Evolutionary conservation across 2,888 invertebrate species (phyloP).

Genomic region (Lithophane socia): DNA sequence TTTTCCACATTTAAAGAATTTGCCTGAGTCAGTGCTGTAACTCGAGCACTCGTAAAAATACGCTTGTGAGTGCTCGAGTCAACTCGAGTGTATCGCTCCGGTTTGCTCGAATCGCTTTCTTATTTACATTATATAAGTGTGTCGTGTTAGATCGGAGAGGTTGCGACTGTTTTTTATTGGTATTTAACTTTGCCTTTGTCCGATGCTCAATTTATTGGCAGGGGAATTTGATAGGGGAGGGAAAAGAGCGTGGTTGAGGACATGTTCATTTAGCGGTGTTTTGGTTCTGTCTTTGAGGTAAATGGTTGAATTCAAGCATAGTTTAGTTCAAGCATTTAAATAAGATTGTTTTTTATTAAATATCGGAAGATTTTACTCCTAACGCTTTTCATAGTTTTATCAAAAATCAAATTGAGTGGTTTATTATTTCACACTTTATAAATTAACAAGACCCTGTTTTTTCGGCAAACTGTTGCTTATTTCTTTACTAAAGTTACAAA

Average conservation of each 20-base stretch:
- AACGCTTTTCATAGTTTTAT: background rate
- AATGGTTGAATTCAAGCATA: background rate
- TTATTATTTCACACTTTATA: conserved; percentile 3
- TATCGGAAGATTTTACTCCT: background rate
- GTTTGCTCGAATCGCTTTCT: conserved; percentile 68
- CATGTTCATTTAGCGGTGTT: conserved; percentile 5
- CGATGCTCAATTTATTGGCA: conserved; percentile 57
- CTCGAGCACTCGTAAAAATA: conserved; percentile 44
- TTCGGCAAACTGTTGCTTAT: conserved; percentile 29
- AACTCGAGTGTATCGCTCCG: conserved; percentile 65
- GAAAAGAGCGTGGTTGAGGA: background rate
- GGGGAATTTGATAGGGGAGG: conserved; percentile 3
- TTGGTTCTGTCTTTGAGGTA: background rate
- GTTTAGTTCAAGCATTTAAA: too few relatives aligned
- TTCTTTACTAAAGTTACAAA: conserved; percentile 26
- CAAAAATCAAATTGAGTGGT: background rate
- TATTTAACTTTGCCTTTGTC: conserved; percentile 66
- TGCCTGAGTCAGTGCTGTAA: conserved; percentile 60
- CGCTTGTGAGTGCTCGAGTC: conserved; percentile 69
- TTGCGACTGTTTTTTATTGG: conserved; percentile 71
- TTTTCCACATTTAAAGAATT: conserved; percentile 53
- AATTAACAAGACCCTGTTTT: background rate
- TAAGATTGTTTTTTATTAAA: background rate
- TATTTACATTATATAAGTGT: conserved; percentile 77
- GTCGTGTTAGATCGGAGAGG: conserved; percentile 57